phyloP scores from a whole-genome alignment of 2,113 vertebrate species.

The Catagonus wagneri region DNA sequence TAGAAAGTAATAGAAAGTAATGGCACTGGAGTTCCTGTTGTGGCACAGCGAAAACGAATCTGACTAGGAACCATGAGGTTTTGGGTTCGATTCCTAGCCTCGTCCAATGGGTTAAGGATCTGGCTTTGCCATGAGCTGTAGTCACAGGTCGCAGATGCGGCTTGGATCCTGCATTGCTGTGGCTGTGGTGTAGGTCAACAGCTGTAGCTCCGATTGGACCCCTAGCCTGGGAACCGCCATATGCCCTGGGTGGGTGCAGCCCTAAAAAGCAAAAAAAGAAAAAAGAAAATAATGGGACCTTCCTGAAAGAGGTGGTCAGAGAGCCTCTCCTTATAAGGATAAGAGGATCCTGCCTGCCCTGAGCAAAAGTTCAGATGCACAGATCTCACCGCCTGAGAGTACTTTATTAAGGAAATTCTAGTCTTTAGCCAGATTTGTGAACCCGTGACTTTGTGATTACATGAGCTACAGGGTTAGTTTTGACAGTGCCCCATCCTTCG shows the following conservation, averaged over 20 bases:
- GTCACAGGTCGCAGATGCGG: too few relatives aligned
- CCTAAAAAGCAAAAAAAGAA: too few relatives aligned
- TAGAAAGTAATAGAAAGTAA: slow-evolving; percentile 22
- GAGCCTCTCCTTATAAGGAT: neutral
- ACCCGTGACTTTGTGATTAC: neutral
- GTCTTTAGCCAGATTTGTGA: neutral
- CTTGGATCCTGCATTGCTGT: too few relatives aligned
- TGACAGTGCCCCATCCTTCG: neutral
- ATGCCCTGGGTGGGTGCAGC: too few relatives aligned
- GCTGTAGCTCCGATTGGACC: too few relatives aligned
- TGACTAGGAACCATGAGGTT: too few relatives aligned
- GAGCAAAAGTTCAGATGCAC: neutral
- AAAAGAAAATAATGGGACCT: neutral
- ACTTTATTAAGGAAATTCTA: neutral
- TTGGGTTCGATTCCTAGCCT: too few relatives aligned
- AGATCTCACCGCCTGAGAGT: neutral
- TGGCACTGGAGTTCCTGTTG: neutral
- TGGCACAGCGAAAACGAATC: too few relatives aligned
- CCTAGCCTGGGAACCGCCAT: too few relatives aligned
- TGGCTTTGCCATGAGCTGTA: too few relatives aligned
- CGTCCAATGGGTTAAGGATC: too few relatives aligned
- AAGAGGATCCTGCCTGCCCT: neutral
- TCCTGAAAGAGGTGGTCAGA: neutral
- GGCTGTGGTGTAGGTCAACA: too few relatives aligned
- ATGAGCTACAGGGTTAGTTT: neutral